Evolutionary conservation across 2,113 vertebrate species (phyloP).

Genomic region (Nipponia nippon): DNA sequence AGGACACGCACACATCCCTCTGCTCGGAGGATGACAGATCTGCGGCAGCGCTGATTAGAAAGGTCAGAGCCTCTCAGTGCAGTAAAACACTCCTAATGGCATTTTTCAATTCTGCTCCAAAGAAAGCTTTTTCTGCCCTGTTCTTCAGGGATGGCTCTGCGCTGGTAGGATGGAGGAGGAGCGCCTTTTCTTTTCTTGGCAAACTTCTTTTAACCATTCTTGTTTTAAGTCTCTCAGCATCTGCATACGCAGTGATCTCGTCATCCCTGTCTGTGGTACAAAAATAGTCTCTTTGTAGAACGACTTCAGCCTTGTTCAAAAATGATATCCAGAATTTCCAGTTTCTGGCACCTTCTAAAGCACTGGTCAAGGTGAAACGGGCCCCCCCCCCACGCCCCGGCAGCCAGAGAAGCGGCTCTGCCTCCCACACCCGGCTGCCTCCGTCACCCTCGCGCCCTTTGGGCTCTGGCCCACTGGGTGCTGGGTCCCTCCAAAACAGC

Average conservation of each 20-base stretch:
- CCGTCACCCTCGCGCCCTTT: accelerated
- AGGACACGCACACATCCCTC: accelerated
- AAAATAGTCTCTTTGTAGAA: slow-evolving; percentile 33
- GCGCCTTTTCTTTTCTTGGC: slow-evolving; percentile 16
- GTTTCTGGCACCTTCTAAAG: background rate
- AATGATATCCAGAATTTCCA: background rate
- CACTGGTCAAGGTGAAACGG: background rate
- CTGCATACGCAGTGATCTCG: slow-evolving; percentile 18
- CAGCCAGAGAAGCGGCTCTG: background rate
- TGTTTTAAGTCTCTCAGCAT: background rate
- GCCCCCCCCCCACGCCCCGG: background rate
- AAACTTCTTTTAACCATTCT: slow-evolving; percentile 30
- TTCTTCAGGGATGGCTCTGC: background rate
- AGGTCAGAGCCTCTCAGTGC: background rate
- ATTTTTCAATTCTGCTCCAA: background rate
- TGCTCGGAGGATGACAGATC: accelerated
- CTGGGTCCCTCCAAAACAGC: background rate
- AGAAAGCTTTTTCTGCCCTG: background rate
- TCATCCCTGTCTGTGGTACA: background rate
- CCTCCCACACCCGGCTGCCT: background rate
- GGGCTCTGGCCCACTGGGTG: background rate
- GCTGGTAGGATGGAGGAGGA: background rate
- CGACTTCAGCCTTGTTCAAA: background rate
- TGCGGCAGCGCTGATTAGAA: background rate
- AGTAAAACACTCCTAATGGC: background rate